Percentiles rank a stretch among this genome's conserved stretches.
These are phyloP conservation scores for Discoglossus pictus DNA, from an alignment of 2,797 vertebrate genomes.

Conservation along the genomic window DNA sequence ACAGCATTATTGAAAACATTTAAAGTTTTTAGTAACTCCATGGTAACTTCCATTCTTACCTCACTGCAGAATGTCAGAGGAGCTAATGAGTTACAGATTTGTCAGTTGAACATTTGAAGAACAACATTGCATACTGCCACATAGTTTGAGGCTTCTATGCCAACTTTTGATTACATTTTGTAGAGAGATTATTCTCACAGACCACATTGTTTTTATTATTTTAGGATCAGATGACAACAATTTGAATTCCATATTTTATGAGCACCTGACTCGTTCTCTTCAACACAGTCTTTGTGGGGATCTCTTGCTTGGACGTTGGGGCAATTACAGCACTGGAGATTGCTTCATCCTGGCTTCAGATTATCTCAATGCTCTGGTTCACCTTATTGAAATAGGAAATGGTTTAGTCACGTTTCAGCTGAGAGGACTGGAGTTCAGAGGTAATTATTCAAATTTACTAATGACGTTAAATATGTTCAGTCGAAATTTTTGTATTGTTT, in stretches of 20 bases:
- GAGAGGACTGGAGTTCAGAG: slow-evolving; percentile 96
- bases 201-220: slow-evolving; percentile 10
- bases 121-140: too few species aligned
- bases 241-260: slow-evolving; percentile 97
- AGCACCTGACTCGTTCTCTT: slow-evolving; percentile 94
- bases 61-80: too few species aligned
- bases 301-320: slow-evolving; percentile 92
- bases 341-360: slow-evolving; percentile 98
- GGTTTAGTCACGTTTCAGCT: slow-evolving; percentile 96
- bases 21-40: too few species aligned
- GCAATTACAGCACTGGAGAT: slow-evolving; percentile 92
- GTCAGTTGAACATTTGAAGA: too few species aligned
- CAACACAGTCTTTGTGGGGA: slow-evolving; percentile 97
- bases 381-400: slow-evolving; percentile 96
- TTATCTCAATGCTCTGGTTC: slow-evolving; percentile 97
- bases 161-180: slow-evolving; percentile 17
- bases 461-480: too few species aligned
- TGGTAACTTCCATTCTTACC: too few species aligned
- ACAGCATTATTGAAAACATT: too few species aligned
- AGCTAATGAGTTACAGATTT: too few species aligned
- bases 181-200: too few species aligned
- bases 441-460: slow-evolving; percentile 73
- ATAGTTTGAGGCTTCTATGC: too few species aligned
- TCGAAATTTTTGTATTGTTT: too few species aligned
- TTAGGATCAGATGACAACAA: slow-evolving; percentile 97